phyloP scores from a whole-genome alignment of 2,888 invertebrate genomes.

The Diaperis boleti region DNA sequence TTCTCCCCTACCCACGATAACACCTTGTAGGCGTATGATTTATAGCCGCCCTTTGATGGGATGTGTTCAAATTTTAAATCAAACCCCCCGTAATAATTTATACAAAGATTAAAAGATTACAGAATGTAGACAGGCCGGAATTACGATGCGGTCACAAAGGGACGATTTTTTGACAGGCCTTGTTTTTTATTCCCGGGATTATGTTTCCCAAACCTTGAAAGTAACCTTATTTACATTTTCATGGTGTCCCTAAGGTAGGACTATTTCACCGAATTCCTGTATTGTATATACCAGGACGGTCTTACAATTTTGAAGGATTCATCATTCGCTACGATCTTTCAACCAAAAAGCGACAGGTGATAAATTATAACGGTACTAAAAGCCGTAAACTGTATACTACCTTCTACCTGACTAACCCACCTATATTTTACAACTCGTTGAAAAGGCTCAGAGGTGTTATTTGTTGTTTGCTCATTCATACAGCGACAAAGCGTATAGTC shows the following conservation, averaged over 20 bases:
- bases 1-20: no score
- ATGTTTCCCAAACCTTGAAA: constrained; percentile 14
- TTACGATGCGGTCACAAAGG: constrained; percentile 15
- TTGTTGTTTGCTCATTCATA: constrained; percentile 26
- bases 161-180: constrained; percentile 13
- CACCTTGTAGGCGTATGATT: no score
- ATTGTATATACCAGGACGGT: no score
- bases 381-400: constrained; percentile 20
- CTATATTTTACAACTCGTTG: constrained; percentile 36
- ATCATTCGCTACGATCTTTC: constrained; percentile 29
- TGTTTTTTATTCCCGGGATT: constrained; percentile 20
- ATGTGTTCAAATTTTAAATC: constrained; percentile 24
- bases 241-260: constrained; percentile 9
- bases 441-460: constrained; percentile 32
- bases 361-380: constrained; percentile 41
- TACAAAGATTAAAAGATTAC: constrained; percentile 27
- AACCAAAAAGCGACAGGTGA: constrained; percentile 39
- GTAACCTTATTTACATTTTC: constrained; percentile 30
- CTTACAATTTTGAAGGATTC: constrained; percentile 16
- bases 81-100: neutral
- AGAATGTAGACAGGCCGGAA: constrained; percentile 22
- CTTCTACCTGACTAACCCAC: constrained; percentile 31
- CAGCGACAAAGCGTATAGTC: neutral
- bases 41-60: constrained; percentile 21
- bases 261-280: constrained; percentile 20